phyloP scores from a whole-genome alignment of 2,888 invertebrate species.

The Ochropacha duplaris region DNA sequence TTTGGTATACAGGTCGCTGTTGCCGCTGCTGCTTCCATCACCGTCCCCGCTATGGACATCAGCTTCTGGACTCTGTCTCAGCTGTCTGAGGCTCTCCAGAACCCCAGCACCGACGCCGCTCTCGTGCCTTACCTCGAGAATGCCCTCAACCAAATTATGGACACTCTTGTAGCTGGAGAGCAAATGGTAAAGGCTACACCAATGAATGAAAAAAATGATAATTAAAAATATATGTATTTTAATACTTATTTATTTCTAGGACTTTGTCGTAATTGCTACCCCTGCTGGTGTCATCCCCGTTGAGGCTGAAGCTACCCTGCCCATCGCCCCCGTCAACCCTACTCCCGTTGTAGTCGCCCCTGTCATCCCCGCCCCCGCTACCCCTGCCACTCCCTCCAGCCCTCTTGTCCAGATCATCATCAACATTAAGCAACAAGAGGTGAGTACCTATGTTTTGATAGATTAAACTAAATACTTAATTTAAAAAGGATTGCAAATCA shows the following conservation, averaged over 20 bases:
- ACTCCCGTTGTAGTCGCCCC: constrained; percentile 11
- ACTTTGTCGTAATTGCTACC: constrained; percentile 16
- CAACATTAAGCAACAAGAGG: constrained; percentile 40
- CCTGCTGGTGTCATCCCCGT: constrained; percentile 16
- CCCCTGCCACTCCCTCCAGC: constrained; percentile 32
- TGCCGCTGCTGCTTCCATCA: constrained; percentile 18
- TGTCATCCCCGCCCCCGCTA: constrained; percentile 19
- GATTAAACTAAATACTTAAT: background rate
- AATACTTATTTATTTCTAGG: background rate
- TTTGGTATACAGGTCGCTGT: constrained; percentile 31
- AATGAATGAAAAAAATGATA: background rate
- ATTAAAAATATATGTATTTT: background rate
- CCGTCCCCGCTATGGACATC: constrained; percentile 37
- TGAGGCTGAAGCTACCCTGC: constrained; percentile 7
- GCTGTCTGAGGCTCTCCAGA: constrained; percentile 20
- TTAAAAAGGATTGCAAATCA: background rate
- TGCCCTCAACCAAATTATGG: constrained; percentile 36
- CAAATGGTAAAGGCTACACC: constrained; percentile 20
- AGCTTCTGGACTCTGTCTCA: constrained; percentile 35
- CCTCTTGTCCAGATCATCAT: constrained; percentile 58
- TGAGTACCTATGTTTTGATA: background rate
- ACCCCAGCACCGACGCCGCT: constrained; percentile 27
- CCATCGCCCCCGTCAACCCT: constrained; percentile 13
- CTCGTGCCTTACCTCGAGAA: constrained; percentile 29
- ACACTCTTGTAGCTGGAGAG: constrained; percentile 21